Evolutionary conservation across 1,140 invertebrate genomes (phyloP), one percentile per base, ranked within the genome.

Genomic region (Nomia melanderi): DNA sequence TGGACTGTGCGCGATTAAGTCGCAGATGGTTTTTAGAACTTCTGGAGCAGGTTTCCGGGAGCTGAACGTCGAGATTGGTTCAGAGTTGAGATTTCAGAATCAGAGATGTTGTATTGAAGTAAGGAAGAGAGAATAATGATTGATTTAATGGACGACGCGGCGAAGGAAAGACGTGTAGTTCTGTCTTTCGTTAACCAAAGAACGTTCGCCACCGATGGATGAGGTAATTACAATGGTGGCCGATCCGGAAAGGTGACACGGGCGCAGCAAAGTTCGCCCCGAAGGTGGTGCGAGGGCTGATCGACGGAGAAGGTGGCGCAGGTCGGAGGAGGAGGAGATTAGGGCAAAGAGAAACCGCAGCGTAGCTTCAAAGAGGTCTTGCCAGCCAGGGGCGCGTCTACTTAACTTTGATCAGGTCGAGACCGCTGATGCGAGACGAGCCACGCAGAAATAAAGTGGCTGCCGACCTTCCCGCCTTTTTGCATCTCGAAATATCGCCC

Each of bases 341-440:
- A 81, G 65, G 82, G 84, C 85, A 87, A 84, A 88, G 88, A 88
- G 84, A 92, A 92, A 92, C 91, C 91, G 89, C 91, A 91, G 76
- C 88, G 83, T 84, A 88, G 88, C 87, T 91, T 88, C 88, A 90
- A 89, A 89, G 88, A 90, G 87, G 83, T 88, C 82, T 85, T 81
- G 77, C 79, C 79, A 85, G 87, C 82, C 75, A 90, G 87, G 87
- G 88, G 87, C 90, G 88, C 87, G 89, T 91, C 91, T 92, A 92
- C 90, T 92, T 92, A 92, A 91, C 90, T 92, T 91, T 90, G 91
- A 92, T 91, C 90, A 92, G 91, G 81, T 87, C 81, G 84, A 86
- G 88, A 86, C 89, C 88, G 88, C 87, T 91, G 88, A 90, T 90
- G 89, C 89, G 86, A 89, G 85, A 91, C 90, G 87, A 89, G 86